phyloP scores from a whole-genome alignment of 1,140 invertebrate genomes.

The Phthorimaea operculella region DNA sequence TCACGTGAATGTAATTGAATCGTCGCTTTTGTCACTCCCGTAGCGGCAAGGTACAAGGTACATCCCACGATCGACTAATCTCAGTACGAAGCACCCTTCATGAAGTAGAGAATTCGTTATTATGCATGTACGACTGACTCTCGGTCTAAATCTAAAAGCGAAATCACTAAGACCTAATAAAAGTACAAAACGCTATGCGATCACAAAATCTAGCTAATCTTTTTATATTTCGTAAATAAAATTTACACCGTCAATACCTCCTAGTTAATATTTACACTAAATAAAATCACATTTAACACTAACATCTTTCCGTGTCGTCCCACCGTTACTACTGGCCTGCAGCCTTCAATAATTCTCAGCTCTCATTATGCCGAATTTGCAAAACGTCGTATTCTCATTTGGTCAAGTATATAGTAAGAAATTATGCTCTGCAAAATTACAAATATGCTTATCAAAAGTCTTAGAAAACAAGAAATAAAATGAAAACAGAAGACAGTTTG shows the following conservation, averaged over 20 bases:
- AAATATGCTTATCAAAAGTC: too few relatives aligned
- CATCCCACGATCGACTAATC: too few relatives aligned
- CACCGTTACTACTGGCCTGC: too few relatives aligned
- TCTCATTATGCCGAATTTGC: too few relatives aligned
- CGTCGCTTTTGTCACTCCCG: background rate
- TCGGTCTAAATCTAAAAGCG: conserved; percentile 27
- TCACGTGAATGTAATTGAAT: conserved; percentile 3
- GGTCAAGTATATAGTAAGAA: too few relatives aligned
- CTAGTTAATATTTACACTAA: conserved; percentile 57
- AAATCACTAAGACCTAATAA: conserved; percentile 33
- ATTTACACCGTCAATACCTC: conserved; percentile 58
- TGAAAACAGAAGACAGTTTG: too few relatives aligned
- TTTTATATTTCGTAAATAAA: conserved; percentile 51
- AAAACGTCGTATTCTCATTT: too few relatives aligned
- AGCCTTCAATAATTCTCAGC: too few relatives aligned
- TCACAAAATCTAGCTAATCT: conserved; percentile 53
- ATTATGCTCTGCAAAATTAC: too few relatives aligned
- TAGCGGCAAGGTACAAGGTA: conserved; percentile 10
- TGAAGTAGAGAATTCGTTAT: background rate
- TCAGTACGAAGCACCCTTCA: conserved; percentile 2
- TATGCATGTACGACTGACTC: conserved; percentile 3
- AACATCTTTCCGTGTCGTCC: conserved; percentile 13
- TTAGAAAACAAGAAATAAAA: too few relatives aligned
- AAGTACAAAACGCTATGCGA: conserved; percentile 63
- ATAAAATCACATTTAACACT: conserved; percentile 58